Conservation (phyloP, 2,113 vertebrate genomes). For the Dryoscopus gambensis region DNA sequence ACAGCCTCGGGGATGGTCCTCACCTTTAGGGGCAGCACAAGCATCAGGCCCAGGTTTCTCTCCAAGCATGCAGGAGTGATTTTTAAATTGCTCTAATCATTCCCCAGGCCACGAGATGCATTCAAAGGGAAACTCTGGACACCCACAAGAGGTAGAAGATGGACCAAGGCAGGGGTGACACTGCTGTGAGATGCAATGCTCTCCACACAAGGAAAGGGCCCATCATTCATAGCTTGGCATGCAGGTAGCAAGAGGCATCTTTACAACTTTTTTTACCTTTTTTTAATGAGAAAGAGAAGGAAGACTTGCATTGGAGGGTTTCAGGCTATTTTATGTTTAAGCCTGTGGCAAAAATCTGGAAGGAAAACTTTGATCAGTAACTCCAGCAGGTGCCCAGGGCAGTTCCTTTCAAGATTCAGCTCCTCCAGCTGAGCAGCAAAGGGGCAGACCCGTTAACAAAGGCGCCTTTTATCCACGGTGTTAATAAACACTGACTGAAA, state of each 20-base stretch:
- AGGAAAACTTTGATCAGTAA: slow-evolving; percentile 15
- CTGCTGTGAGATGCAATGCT: background rate
- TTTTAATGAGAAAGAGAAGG: background rate
- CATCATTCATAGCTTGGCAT: rapidly evolving
- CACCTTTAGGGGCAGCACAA: background rate
- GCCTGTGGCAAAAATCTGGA: background rate
- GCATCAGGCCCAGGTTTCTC: background rate
- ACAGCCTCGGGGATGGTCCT: background rate
- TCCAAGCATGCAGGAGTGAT: rapidly evolving
- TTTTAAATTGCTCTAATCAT: background rate
- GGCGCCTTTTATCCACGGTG: background rate
- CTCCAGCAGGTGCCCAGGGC: slow-evolving; percentile 39
- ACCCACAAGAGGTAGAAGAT: background rate
- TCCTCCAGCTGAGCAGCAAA: background rate
- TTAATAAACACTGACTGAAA: slow-evolving; percentile 32
- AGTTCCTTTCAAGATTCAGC: slow-evolving; percentile 19
- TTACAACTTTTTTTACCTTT: background rate
- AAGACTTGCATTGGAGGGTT: background rate
- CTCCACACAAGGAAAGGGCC: too few relatives aligned
- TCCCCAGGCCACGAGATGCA: background rate
- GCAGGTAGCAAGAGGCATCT: background rate
- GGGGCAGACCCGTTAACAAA: background rate
- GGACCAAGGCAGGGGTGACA: background rate
- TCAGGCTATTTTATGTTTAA: background rate
- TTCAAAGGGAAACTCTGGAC: background rate